These are phyloP conservation scores for Heteromyza rotundicornis DNA, from an alignment of 2,888 invertebrate genomes.

Conservation along the genomic window DNA sequence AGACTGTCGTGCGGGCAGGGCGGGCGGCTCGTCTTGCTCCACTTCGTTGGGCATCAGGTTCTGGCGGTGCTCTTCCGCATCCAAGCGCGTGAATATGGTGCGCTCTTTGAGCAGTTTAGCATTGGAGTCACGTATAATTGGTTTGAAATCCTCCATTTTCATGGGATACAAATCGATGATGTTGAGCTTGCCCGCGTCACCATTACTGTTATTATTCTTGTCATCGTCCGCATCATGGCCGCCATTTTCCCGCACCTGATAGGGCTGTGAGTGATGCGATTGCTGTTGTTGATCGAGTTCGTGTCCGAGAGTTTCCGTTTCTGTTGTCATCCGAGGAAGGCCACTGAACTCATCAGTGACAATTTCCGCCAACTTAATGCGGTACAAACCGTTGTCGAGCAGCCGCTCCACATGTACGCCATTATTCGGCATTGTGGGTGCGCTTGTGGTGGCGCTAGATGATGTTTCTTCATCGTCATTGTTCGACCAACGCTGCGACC, in stretches of 20 bases:
- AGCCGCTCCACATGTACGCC: constrained; percentile 40
- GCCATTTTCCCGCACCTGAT: constrained; percentile 48
- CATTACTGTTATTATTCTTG: constrained; percentile 26
- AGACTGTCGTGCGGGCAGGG: constrained; percentile 23
- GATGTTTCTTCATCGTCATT: background rate
- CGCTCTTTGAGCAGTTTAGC: constrained; percentile 48
- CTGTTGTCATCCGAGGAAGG: constrained; percentile 10
- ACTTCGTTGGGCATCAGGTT: constrained; percentile 52
- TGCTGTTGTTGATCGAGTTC: constrained; percentile 4
- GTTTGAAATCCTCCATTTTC: constrained; percentile 55
- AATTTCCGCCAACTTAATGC: constrained; percentile 55
- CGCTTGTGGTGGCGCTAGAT: background rate
- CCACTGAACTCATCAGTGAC: constrained; percentile 45
- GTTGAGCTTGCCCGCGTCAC: constrained; percentile 48
- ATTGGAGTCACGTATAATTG: constrained; percentile 52
- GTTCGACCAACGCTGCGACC: too few species aligned
- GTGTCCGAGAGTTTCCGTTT: too few species aligned
- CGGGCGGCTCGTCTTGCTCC: constrained; percentile 13
- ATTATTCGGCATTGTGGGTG: constrained; percentile 18
- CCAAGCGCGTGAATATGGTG: constrained; percentile 42
- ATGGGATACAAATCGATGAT: constrained; percentile 59
- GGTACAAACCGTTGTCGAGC: constrained; percentile 53
- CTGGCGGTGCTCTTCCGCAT: constrained; percentile 38
- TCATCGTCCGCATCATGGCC: constrained; percentile 40
- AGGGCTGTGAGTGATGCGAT: constrained; percentile 15